Evolutionary conservation across 2,113 vertebrate species (phyloP), one percentile per base, ranked within the genome.

Genomic region (Laterallus jamaicensis): DNA sequence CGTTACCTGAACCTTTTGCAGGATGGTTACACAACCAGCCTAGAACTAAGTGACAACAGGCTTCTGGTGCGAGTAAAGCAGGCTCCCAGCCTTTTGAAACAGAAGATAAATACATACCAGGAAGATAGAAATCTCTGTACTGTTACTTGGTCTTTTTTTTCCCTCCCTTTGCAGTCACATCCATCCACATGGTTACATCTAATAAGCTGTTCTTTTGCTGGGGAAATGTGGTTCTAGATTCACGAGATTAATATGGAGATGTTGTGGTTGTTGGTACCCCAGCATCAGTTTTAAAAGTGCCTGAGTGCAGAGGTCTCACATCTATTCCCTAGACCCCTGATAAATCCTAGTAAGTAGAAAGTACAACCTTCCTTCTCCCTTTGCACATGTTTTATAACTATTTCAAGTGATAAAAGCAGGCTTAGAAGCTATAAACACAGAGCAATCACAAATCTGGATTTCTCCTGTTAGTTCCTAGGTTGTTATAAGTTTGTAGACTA

Each of bases 1-100:
- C 52, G 31, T 97, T 96, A 92, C 75, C 88, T 47, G 50, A 95
- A 66, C 60, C 92, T 82, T 98, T 92, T 85, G 76, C 82, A 50
- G 76, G 50, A 86, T 77, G 91, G 39, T 76, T 85, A 89, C 62
- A 88, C 86, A 95, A 92, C 63, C 75, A 91, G 86, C 93, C 82
- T 79, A 66, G 60, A 77, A 35, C 69, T 55, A 82, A 74, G 77
- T 15, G 50, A 93, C 93, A 90, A 49, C 56, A 19, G 52, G 71
- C 63, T 96, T 80, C 55, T 49, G 91, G 69, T 13, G 3, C 0
- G 3, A 70, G 60, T 59, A 81, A 63, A 40, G 44, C 70, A 6
- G 44, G 58, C 73, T 87, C 82, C 69, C 66, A 88, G 75, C 31
- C 10, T 84, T 88, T 94, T 78, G 84, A 90, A 96, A 88, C 4